phyloP scores from a whole-genome alignment of 2,797 vertebrate species.

The Betta splendens region DNA sequence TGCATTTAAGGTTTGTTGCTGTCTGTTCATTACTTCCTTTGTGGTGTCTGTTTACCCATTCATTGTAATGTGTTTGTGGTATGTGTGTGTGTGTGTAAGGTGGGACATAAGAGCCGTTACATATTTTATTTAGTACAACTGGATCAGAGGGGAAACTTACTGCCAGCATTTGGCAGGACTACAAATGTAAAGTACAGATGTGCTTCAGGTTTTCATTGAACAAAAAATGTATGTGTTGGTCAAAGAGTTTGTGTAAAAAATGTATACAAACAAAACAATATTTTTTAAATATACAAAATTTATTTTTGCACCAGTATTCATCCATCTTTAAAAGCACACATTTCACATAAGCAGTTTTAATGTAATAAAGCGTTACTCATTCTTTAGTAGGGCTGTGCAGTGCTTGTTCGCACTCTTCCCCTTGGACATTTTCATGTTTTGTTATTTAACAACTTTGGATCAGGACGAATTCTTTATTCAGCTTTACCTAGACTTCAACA shows the following conservation, averaged over 20 bases:
- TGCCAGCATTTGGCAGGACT: slow-evolving; percentile 12
- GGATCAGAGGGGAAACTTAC: slow-evolving; percentile 27
- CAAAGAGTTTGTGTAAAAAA: slow-evolving; percentile 23
- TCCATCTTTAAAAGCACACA: slow-evolving; percentile 68
- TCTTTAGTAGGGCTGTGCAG: slow-evolving; percentile 21
- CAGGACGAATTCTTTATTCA: not conserved
- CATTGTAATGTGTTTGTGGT: slow-evolving; percentile 48
- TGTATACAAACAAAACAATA: slow-evolving; percentile 62
- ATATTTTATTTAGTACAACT: slow-evolving; percentile 29
- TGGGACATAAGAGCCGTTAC: slow-evolving; percentile 16
- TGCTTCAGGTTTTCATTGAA: slow-evolving; percentile 31
- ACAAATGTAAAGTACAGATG: slow-evolving; percentile 48
- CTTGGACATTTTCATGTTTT: not conserved
- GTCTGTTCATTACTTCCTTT: slow-evolving; percentile 46
- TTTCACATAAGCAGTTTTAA: slow-evolving; percentile 63
- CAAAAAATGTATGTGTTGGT: slow-evolving; percentile 46
- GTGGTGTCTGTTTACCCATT: slow-evolving; percentile 50
- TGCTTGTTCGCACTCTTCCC: slow-evolving; percentile 23
- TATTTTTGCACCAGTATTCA: slow-evolving; percentile 79
- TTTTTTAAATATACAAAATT: slow-evolving; percentile 73
- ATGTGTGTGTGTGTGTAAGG: slow-evolving; percentile 47
- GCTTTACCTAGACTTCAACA: not conserved
- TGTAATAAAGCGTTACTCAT: slow-evolving; percentile 32
- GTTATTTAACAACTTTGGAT: slow-evolving; percentile 13
- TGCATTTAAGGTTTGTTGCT: slow-evolving; percentile 70